Percentiles rank a stretch among this genome's conserved stretches.
Conservation (phyloP, 2,113 vertebrate species). For the Zapus hudsonius region DNA sequence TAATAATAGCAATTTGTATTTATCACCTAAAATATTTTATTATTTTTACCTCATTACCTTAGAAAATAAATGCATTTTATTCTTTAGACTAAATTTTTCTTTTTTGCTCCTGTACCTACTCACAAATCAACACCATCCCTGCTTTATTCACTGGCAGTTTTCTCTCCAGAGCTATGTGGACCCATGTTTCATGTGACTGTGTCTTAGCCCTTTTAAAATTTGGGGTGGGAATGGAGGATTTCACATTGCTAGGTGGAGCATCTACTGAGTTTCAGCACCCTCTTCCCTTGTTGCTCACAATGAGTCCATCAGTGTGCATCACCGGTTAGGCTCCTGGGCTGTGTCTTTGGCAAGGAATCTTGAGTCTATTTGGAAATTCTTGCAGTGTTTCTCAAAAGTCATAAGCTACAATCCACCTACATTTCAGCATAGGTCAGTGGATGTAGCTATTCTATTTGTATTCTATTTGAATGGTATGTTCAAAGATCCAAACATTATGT, state of each 20-base stretch:
- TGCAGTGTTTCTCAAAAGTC: neutral
- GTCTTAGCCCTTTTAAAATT: neutral
- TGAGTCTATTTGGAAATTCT: neutral
- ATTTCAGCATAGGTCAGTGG: neutral
- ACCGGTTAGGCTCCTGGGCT: neutral
- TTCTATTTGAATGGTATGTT: neutral
- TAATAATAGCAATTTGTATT: neutral
- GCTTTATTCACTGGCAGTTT: neutral
- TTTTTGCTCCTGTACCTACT: neutral
- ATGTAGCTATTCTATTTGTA: neutral
- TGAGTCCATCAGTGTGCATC: neutral
- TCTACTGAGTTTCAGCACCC: accelerated
- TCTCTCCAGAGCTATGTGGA: neutral
- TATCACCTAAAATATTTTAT: neutral
- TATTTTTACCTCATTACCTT: neutral
- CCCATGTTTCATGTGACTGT: neutral
- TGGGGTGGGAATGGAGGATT: neutral
- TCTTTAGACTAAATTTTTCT: neutral
- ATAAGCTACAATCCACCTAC: neutral
- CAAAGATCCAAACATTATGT: neutral
- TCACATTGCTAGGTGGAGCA: neutral
- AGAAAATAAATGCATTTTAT: neutral
- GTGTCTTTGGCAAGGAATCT: neutral
- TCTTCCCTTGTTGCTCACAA: accelerated
- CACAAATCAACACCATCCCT: neutral